Base-by-base conservation (phyloP, 2,797 vertebrate species). In the Lithobates pipiens region DNA sequence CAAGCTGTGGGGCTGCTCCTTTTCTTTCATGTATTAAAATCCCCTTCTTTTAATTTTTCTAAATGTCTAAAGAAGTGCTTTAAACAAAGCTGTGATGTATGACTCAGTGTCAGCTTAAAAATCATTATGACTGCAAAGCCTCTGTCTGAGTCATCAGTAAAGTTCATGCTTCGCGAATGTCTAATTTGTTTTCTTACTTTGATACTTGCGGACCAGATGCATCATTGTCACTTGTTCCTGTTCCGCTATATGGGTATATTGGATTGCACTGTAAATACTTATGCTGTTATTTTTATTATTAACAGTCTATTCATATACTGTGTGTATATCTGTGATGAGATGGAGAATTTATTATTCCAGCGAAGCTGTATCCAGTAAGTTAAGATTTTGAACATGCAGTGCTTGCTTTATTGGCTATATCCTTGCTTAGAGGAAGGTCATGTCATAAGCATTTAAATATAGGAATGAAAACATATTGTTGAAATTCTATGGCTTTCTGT, bases 71-170 rank as follows among this genome's bases (percentile, higher is more conserved):
- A 76, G 63, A 75, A 29, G 42, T 83, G 82, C 69, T 83, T 83
- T 83, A 74, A 80, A 39, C 86, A 87, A 79, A 83, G 70, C 80
- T 83, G 80, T 70, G 76, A 75, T 79, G 85, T 75, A 87, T 87
- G 85, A 87, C 81, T 87, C 85, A 87, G 61, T 70, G 81, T 87
- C 81, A 79, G 76, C 71, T 87, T 69, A 69, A 70, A 74, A 83
- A 70, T 18, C 61, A 79, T 83, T 83, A 75, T 34, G 69, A 69
- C 86, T 70, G 77, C 44, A 76, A 68, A 83, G 77, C 76, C 76
- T 86, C 36, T 54, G 69, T 82, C 74, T 87, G 86, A 87, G 76
- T 87, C 86, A 87, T 87, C 86, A 70, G 76, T 71, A 84, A 83
- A 80, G 86, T 87, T 87, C 81, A 87, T 75, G 71, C 81, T 84